Evolutionary conservation across 2,888 invertebrate genomes (phyloP).

Genomic region (Lasioglossum vierecki): DNA sequence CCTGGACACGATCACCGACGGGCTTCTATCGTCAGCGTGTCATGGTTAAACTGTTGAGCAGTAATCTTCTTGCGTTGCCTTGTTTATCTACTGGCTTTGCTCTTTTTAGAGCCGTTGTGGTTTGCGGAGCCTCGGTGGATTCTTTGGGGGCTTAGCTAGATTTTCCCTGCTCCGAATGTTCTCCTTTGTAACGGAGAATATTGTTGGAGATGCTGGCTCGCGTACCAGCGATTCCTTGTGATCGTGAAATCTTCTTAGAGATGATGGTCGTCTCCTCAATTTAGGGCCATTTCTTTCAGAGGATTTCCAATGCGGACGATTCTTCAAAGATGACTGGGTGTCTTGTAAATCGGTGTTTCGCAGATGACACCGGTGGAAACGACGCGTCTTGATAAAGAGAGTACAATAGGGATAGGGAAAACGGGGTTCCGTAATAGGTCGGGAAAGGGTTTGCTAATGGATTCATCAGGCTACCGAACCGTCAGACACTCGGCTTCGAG

Average conservation of each 20-base stretch:
- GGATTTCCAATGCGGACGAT: no score
- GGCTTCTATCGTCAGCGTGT: not conserved
- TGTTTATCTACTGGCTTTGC: not conserved
- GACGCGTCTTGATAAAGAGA: not conserved
- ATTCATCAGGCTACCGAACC: constrained; percentile 17
- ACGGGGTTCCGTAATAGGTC: constrained; percentile 16
- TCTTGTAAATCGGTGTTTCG: not conserved
- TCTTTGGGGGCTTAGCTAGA: not conserved
- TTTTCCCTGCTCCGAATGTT: not conserved
- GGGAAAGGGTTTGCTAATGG: constrained; percentile 26
- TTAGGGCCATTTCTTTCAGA: no score
- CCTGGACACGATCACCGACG: not conserved
- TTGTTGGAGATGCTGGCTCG: not conserved
- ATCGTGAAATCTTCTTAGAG: no score
- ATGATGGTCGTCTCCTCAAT: no score
- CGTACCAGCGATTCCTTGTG: no score
- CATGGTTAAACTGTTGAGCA: not conserved
- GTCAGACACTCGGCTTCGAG: constrained; percentile 12
- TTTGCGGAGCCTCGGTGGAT: not conserved
- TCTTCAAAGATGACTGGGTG: not conserved
- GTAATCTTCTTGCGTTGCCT: not conserved
- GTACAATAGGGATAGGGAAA: constrained; percentile 13
- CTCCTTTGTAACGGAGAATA: not conserved
- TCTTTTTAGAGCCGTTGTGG: not conserved
- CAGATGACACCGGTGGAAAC: not conserved